Conservation (phyloP, 2,797 vertebrate species). For the Sebastolobus alascanus region DNA sequence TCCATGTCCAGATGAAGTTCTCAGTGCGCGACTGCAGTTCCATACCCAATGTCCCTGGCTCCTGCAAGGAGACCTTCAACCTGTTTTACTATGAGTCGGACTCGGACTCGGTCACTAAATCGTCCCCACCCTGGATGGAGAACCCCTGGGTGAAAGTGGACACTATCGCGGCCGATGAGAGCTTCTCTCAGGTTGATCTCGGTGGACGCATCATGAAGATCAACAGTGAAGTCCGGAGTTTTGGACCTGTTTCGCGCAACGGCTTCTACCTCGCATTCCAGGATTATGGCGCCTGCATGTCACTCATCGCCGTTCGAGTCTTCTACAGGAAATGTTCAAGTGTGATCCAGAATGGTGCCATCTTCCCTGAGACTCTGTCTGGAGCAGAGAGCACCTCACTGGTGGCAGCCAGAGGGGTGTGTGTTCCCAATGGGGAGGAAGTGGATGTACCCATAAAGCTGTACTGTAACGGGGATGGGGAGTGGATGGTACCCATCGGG, state of each 20-base stretch:
- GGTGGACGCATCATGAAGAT: conserved; percentile 97
- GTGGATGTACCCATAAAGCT: conserved; percentile 97
- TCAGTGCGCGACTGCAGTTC: conserved; percentile 96
- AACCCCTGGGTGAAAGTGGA: conserved; percentile 98
- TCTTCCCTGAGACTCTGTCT: conserved; percentile 94
- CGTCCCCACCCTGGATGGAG: conserved; percentile 95
- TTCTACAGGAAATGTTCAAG: conserved; percentile 95
- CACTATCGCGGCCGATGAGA: conserved; percentile 96
- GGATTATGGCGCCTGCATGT: conserved; percentile 98
- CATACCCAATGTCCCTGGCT: conserved; percentile 95
- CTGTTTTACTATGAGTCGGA: conserved; percentile 95
- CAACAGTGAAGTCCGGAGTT: conserved; percentile 95
- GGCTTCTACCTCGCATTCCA: conserved; percentile 98
- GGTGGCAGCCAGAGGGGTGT: conserved; percentile 93
- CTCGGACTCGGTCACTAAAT: conserved; percentile 89
- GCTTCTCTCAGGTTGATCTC: conserved; percentile 97
- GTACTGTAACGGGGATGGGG: conserved; percentile 96
- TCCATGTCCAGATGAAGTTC: conserved; percentile 98
- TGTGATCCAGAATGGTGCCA: conserved; percentile 90
- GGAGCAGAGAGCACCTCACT: conserved; percentile 96
- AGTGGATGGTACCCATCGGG: conserved; percentile 97
- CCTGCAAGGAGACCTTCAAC: conserved; percentile 98
- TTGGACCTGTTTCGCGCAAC: conserved; percentile 92
- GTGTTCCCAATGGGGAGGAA: conserved; percentile 93
- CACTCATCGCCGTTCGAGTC: conserved; percentile 93